Conservation (phyloP, 2,113 vertebrate species). For the Hylia prasina region DNA sequence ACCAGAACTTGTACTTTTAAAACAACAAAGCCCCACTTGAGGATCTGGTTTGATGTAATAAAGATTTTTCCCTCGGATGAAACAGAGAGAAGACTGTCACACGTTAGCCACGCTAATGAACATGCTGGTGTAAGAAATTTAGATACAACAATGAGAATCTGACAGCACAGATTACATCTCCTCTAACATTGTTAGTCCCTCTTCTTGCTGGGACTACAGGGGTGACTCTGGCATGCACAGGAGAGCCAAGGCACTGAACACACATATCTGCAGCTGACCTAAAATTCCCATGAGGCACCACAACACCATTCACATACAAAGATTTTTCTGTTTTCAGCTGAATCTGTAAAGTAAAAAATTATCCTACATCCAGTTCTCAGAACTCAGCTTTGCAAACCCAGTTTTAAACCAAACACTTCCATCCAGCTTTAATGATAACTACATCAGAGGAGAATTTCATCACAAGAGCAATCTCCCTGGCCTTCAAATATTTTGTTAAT, state of each 20-base stretch:
- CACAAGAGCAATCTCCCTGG: background rate
- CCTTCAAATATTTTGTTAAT: constrained; percentile 39
- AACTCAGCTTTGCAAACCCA: background rate
- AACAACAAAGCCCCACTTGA: background rate
- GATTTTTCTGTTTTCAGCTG: background rate
- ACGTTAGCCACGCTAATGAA: background rate
- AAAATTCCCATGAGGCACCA: background rate
- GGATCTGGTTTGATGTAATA: background rate
- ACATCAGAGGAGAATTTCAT: constrained; percentile 36
- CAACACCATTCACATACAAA: background rate
- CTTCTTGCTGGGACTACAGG: background rate
- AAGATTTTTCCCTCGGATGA: background rate
- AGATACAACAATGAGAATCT: background rate
- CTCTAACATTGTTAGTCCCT: accelerated
- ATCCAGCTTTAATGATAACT: constrained; percentile 7
- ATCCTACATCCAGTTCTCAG: background rate
- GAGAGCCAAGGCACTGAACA: background rate
- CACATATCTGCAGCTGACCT: background rate
- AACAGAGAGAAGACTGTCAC: background rate
- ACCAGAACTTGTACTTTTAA: background rate
- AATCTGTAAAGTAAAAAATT: constrained; percentile 2
- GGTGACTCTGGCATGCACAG: background rate
- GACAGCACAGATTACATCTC: background rate
- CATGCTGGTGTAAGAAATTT: background rate
- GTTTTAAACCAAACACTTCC: background rate